Evolutionary conservation across 2,113 vertebrate genomes (phyloP), one percentile per base, ranked within the genome.

Genomic region (Myxocyprinus asiaticus): DNA sequence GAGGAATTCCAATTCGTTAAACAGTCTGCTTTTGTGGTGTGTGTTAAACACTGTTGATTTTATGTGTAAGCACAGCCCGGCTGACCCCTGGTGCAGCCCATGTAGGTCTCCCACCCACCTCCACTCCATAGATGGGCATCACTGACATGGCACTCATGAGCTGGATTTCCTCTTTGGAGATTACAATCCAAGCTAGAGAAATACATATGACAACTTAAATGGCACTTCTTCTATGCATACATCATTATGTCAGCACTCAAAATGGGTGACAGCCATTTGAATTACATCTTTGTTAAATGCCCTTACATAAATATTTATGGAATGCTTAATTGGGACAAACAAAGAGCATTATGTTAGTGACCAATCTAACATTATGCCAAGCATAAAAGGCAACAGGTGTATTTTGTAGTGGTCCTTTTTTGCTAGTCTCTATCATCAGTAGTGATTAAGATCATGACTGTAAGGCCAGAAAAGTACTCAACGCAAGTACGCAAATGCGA

Each of bases 11-110:
- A 42, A 51, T 79, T 76, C 44, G 67, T 80, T 82, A 80, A 81
- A 45, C 50, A 71, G 51, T 47, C 48, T 67, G 53, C 45, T 63
- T 80, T 63, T 61, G 59, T 33, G 11, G 48, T 15, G 4, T 33
- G 22, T 44, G 63, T 79, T 78, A 79, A 84, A 14, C 43, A 12
- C 70, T 80, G 74, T 62, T 81, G 79, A 81, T 78, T 74, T 78
- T 81, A 83, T 76, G 78, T 75, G 65, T 76, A 58, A 76, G 12
- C 81, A 81, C 9, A 11, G 9, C 55, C 14, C 9, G 51, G 5
- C 45, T 67, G 65, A 81, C 74, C 66, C 15, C 71, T 6, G 15
- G 58, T 51, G 56, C 43, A 45, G 61, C 63, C n/a, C n/a, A 10
- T 11, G 67, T 47, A 43, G 53, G 64, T 70, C 61, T 47, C 33